phyloP scores from a whole-genome alignment of 2,113 vertebrate species.

The Echinops telfairi region DNA sequence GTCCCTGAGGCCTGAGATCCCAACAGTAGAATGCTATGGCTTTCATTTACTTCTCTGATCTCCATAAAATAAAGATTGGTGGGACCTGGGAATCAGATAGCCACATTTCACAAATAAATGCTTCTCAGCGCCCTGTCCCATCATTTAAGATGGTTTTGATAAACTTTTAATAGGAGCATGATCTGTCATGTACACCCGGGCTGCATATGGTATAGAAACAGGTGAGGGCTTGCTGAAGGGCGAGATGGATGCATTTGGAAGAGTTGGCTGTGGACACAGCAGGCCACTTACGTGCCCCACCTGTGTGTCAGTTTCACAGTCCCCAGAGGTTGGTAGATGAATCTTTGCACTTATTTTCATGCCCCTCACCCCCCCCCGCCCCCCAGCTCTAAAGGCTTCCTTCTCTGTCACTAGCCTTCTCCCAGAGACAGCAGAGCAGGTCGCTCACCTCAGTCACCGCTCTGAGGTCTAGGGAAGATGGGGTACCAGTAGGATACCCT shows the following conservation, averaged over 20 bases:
- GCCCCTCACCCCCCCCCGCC: too few species aligned
- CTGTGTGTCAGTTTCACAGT: background rate
- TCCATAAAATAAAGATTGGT: background rate
- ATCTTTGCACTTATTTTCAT: background rate
- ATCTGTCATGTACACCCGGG: background rate
- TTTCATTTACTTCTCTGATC: background rate
- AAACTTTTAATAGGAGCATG: background rate
- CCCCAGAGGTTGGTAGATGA: background rate
- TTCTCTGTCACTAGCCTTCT: background rate
- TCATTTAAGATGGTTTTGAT: background rate
- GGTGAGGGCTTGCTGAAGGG: background rate
- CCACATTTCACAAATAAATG: background rate
- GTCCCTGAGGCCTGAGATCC: background rate
- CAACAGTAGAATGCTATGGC: background rate
- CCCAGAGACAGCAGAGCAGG: background rate
- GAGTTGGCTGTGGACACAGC: background rate
- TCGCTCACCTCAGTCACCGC: rapidly evolving
- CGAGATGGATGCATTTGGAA: background rate
- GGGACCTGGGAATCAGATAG: background rate
- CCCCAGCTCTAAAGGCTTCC: background rate
- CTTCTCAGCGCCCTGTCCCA: background rate
- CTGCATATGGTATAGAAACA: background rate
- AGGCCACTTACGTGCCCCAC: background rate
- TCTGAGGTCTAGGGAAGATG: background rate
- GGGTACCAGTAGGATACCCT: background rate